Evolutionary conservation across 1,140 invertebrate genomes (phyloP).

Genomic region (Hermetia illucens): DNA sequence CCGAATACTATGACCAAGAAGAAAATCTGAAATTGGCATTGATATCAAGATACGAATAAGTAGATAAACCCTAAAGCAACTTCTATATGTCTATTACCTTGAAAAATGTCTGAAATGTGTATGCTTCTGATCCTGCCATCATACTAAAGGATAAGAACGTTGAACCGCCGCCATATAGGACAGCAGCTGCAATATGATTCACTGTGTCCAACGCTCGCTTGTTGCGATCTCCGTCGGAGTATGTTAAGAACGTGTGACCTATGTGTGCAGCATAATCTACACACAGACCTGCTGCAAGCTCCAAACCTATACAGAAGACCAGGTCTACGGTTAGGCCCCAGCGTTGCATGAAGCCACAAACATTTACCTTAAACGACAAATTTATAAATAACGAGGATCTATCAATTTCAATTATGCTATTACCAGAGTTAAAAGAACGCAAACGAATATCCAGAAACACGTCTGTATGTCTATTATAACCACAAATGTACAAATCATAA

Average conservation of each 20-base stretch:
- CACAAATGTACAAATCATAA: constrained; percentile 63
- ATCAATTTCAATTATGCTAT: constrained; percentile 10
- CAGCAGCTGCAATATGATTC: constrained; percentile 60
- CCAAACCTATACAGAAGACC: constrained; percentile 69
- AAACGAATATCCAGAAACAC: constrained; percentile 63
- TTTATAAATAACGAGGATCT: background rate
- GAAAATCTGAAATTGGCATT: constrained; percentile 43
- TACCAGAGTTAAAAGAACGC: constrained; percentile 60
- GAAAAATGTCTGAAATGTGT: constrained; percentile 68
- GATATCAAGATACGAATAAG: constrained; percentile 5
- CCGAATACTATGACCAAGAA: constrained; percentile 60
- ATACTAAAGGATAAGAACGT: constrained; percentile 64
- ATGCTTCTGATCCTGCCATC: constrained; percentile 55
- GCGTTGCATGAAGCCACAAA: constrained; percentile 64
- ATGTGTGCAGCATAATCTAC: constrained; percentile 83
- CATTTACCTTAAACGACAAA: constrained; percentile 34
- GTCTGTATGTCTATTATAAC: constrained; percentile 68
- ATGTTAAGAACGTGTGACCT: constrained; percentile 62
- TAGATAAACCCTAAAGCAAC: background rate
- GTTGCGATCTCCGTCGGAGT: constrained; percentile 35
- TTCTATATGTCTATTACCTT: constrained; percentile 34
- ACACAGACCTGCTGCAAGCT: constrained; percentile 74
- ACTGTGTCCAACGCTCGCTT: constrained; percentile 54
- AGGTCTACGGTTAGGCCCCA: constrained; percentile 77
- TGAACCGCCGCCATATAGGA: constrained; percentile 65